Evolutionary conservation across 1,140 invertebrate species (phyloP).

Genomic region (Drosophila quadrilineata): DNA sequence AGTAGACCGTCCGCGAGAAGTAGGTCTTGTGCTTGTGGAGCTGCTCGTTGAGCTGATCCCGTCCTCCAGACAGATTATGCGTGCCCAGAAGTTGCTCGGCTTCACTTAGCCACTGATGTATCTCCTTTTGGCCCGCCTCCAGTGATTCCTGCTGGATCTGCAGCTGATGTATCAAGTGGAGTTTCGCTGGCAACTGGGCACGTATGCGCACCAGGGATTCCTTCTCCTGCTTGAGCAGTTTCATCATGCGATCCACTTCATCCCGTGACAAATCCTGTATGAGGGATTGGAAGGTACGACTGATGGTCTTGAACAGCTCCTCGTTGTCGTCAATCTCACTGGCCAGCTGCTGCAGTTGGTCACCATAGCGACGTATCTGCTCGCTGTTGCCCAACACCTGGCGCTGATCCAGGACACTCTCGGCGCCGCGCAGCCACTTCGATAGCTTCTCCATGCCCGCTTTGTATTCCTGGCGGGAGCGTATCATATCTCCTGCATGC

Average conservation of each 20-base stretch:
- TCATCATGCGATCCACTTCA: slow-evolving; percentile 95
- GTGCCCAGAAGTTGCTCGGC: slow-evolving; percentile 88
- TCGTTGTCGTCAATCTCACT: slow-evolving; percentile 93
- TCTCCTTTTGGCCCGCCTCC: slow-evolving; percentile 92
- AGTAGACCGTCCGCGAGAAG: slow-evolving; percentile 93
- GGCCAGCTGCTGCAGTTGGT: slow-evolving; percentile 90
- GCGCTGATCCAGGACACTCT: slow-evolving; percentile 85
- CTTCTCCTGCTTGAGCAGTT: slow-evolving; percentile 93
- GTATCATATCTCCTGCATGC: slow-evolving; percentile 92
- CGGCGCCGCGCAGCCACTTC: slow-evolving; percentile 90
- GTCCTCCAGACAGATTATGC: slow-evolving; percentile 85
- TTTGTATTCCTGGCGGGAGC: slow-evolving; percentile 91
- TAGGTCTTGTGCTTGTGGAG: slow-evolving; percentile 93
- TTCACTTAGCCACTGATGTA: slow-evolving; percentile 91
- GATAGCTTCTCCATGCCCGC: slow-evolving; percentile 89
- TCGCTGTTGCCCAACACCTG: slow-evolving; percentile 88
- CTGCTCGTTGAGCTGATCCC: slow-evolving; percentile 87
- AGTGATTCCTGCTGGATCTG: slow-evolving; percentile 94
- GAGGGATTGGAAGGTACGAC: slow-evolving; percentile 93
- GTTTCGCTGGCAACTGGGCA: slow-evolving; percentile 89
- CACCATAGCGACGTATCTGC: slow-evolving; percentile 89
- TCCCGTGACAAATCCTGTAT: slow-evolving; percentile 95
- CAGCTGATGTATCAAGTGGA: slow-evolving; percentile 91
- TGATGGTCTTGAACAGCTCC: slow-evolving; percentile 93
- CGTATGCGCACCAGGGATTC: slow-evolving; percentile 91